A percentile compares a stretch with the other conserved stretches of the same genome.
phyloP scores from a whole-genome alignment of 2,113 vertebrate genomes.

The Jaculus jaculus region DNA sequence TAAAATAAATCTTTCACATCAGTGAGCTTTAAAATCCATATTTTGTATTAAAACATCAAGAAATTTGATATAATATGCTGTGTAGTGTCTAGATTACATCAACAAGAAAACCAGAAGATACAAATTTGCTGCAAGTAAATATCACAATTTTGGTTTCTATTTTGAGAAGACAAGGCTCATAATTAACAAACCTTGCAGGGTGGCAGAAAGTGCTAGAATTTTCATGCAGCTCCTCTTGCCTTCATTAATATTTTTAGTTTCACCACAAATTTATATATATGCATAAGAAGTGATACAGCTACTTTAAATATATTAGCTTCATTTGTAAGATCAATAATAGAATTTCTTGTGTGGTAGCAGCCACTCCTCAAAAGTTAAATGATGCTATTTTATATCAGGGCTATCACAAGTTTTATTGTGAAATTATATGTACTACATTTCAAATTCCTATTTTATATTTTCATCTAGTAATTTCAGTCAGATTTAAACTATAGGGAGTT shows the following conservation, averaged over 20 bases:
- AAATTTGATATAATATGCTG: not conserved
- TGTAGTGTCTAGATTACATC: not conserved
- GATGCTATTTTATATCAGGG: not conserved
- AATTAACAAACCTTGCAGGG: not conserved
- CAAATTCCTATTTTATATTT: not conserved
- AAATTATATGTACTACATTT: constrained; percentile 23
- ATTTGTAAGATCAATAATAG: not conserved
- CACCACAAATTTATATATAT: not conserved
- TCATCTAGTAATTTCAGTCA: not conserved
- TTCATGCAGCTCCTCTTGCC: not conserved
- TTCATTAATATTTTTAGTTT: constrained; percentile 13
- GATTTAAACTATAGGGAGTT: not conserved
- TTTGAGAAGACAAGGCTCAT: not conserved
- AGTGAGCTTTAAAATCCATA: not conserved
- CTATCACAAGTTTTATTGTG: not conserved
- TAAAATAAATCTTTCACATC: constrained; percentile 37
- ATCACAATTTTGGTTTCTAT: not conserved
- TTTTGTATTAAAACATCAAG: constrained; percentile 33
- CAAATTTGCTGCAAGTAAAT: not conserved
- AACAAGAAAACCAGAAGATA: not conserved
- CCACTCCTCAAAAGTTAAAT: not conserved
- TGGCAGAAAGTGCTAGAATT: not conserved
- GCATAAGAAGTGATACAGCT: not conserved
- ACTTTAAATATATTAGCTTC: not conserved
- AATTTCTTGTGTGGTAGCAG: not conserved